phyloP scores from a whole-genome alignment of 2,888 invertebrate genomes.

The Scrobipalpa atriplicella region DNA sequence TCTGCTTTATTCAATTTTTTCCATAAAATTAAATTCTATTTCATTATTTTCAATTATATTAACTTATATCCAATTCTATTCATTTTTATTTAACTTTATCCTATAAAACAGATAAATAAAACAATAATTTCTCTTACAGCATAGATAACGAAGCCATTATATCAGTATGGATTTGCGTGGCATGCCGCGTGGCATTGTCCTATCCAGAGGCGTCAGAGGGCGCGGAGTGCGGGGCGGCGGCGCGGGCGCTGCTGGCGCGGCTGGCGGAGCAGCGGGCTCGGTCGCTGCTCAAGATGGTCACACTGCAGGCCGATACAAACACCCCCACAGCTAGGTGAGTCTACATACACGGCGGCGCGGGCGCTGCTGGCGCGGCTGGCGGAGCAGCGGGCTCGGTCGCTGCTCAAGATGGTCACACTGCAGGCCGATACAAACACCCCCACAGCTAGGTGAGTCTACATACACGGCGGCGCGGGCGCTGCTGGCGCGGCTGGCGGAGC shows the following conservation, averaged over 20 bases:
- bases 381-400: constrained; percentile 40
- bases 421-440: constrained; percentile 48
- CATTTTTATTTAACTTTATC: too few species aligned
- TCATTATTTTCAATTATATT: too few species aligned
- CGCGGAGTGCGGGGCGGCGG: constrained; percentile 35
- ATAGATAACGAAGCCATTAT: constrained; percentile 58
- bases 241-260: constrained; percentile 41
- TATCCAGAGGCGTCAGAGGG: constrained; percentile 23
- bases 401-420: background rate
- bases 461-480: constrained; percentile 30
- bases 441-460: constrained; percentile 49
- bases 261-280: constrained; percentile 56
- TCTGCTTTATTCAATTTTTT: too few species aligned
- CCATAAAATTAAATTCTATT: too few species aligned
- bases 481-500: constrained; percentile 53
- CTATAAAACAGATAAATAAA: background rate
- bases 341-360: background rate
- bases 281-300: constrained; percentile 57
- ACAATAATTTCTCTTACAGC: constrained; percentile 41
- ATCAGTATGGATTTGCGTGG: constrained; percentile 63
- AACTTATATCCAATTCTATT: too few species aligned
- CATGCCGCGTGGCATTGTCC: constrained; percentile 44
- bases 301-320: constrained; percentile 47
- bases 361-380: constrained; percentile 53
- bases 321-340: constrained; percentile 55